Base-by-base conservation (phyloP, 1,140 invertebrate genomes). In the Hycleus phaleratus region DNA sequence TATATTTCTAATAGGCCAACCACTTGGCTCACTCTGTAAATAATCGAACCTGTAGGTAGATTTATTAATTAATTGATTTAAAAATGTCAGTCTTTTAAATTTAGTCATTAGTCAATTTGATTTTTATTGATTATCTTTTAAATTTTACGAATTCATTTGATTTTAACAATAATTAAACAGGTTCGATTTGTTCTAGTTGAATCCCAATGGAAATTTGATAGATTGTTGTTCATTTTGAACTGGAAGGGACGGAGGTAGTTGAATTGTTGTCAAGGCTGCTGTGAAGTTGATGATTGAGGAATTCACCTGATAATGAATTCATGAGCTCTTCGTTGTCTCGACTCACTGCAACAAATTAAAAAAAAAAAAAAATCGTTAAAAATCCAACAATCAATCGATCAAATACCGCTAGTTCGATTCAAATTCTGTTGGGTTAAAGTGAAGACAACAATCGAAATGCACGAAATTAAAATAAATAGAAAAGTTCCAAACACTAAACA, bases 401-500 rank as follows among this genome's bases (percentile, higher is more conserved):
- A 49, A 10, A 12, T 46, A 48, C 32, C 7, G 4, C 32, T 7
- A 32, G 32, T 32, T 32, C 4, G 4, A 32, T 32, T 32, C 32
- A 32, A 32, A 32, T 32, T 81, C 66, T 81, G 79, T 71, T 86
- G 84, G 9, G 85, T 86, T 62, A 87, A 76, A 26, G 85, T 87
- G 63, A 87, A 78, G 63, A 86, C 79, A 66, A 87, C 83, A 60
- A 83, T 83, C 42, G 86, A 79, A 18, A 86, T 77, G 49, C 83
- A 82, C 38, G 84, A 81, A 58, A 81, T 76, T 43, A 84, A 78
- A 60, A 87, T 74, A 66, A 84, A 83, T 66, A 86, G 71, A 72
- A 86, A 85, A 11, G 82, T 85, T 3, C 78, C 82, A 43, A 85
- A 76, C 12, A 86, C 79, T 53, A 83, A 79, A 62, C 80, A 80